Evolutionary conservation across 2,113 vertebrate species (phyloP).

Genomic region (Notothenia rossii): DNA sequence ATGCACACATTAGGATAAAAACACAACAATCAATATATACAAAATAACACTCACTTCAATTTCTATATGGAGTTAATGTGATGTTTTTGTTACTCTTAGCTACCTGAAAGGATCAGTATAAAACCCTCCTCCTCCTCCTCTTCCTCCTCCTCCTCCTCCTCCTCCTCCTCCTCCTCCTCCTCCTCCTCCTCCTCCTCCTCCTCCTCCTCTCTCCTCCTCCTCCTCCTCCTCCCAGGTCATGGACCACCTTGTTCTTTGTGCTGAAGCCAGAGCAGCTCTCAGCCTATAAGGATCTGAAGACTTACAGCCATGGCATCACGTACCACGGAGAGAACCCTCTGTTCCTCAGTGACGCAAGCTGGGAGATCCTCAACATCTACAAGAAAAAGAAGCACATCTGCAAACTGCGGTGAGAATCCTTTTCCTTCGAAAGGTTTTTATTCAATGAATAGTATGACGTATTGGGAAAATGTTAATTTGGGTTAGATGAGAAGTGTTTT

Average conservation of each 20-base stretch:
- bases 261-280: constrained; percentile 90
- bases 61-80: not conserved
- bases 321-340: constrained; percentile 93
- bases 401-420: constrained; percentile 89
- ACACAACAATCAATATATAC: too few relatives aligned
- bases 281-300: constrained; percentile 94
- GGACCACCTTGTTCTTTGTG: constrained; percentile 95
- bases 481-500: not conserved
- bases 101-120: constrained; percentile 9
- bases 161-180: not conserved
- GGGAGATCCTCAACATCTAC: constrained; percentile 90
- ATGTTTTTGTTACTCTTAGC: constrained; percentile 11
- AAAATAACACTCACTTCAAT: too few relatives aligned
- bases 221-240: constrained; percentile 85
- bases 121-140: not conserved
- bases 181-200: not conserved
- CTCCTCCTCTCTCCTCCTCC: not conserved
- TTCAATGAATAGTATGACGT: not conserved
- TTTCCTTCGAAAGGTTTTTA: too few relatives aligned
- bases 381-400: constrained; percentile 98
- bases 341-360: constrained; percentile 85
- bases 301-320: constrained; percentile 86
- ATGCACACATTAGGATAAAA: too few relatives aligned
- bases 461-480: not conserved
- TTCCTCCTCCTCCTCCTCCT: not conserved